phyloP scores from a whole-genome alignment of 2,113 vertebrate species.

The Tragelaphus imberbis region DNA sequence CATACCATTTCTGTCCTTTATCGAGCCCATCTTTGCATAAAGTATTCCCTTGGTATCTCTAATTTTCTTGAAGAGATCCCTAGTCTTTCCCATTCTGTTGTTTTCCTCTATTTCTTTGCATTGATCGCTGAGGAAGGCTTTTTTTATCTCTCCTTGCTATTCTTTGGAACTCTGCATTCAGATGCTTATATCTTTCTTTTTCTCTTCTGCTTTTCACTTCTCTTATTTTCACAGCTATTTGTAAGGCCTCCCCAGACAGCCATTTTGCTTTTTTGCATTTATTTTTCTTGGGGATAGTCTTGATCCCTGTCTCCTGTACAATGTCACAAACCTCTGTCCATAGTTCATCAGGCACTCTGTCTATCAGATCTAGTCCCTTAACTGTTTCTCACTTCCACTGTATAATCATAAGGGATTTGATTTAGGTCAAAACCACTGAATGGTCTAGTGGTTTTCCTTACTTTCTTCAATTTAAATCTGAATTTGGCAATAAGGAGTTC shows the following conservation, averaged over 20 bases:
- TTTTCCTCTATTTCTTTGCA: neutral
- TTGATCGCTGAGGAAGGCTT: neutral
- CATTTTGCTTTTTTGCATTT: neutral
- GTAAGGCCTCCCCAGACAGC: neutral
- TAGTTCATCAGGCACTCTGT: neutral
- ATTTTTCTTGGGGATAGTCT: neutral
- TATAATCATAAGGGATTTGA: neutral
- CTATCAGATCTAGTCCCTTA: neutral
- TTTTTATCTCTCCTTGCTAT: neutral
- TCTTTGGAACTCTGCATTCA: neutral
- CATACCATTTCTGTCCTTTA: no score
- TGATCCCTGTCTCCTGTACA: neutral
- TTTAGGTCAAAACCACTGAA: no score
- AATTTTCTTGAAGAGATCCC: no score
- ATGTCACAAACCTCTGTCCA: fast-evolving
- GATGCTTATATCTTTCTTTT: neutral
- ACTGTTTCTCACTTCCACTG: neutral
- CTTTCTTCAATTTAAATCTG: no score
- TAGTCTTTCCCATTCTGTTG: neutral
- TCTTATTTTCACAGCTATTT: neutral
- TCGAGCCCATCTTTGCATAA: no score
- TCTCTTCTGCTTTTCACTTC: neutral
- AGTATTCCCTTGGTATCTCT: no score
- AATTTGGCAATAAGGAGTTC: no score
- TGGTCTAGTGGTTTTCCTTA: no score